phyloP scores from a whole-genome alignment of 2,113 vertebrate genomes.

The Antigone vipio region DNA sequence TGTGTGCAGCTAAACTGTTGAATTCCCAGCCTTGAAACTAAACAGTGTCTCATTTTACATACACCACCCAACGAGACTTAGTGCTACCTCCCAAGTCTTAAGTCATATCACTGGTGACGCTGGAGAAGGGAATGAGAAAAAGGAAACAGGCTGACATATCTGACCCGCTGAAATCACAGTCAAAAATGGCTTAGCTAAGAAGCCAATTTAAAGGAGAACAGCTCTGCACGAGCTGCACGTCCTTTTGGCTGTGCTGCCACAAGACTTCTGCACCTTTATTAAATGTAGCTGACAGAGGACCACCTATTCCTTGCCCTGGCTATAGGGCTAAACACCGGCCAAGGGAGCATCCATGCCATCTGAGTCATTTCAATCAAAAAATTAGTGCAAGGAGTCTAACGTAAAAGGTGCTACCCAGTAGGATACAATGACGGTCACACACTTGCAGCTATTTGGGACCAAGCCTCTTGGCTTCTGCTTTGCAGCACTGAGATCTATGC shows the following conservation, averaged over 20 bases:
- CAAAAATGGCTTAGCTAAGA: background rate
- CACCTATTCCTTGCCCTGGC: background rate
- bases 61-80: slow-evolving; percentile 37
- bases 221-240: background rate
- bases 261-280: background rate
- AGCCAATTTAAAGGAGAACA: background rate
- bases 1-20: background rate
- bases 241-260: background rate
- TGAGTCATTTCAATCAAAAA: background rate
- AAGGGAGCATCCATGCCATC: background rate
- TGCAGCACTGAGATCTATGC: background rate
- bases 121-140: slow-evolving; percentile 48
- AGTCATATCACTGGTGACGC: slow-evolving; percentile 45
- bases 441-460: background rate
- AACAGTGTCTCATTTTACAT: slow-evolving; percentile 29
- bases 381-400: background rate
- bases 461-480: background rate
- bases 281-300: background rate
- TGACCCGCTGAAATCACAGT: background rate
- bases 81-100: slow-evolving; percentile 36
- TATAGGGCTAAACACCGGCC: background rate
- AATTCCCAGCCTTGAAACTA: slow-evolving; percentile 15
- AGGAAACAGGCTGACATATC: slow-evolving; percentile 53
- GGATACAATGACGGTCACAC: too few relatives aligned
- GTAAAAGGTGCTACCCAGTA: background rate